A percentile compares a stretch with the other conserved stretches of the same genome.
phyloP scores from a whole-genome alignment of 1,140 invertebrate genomes.

The Papilio machaon region DNA sequence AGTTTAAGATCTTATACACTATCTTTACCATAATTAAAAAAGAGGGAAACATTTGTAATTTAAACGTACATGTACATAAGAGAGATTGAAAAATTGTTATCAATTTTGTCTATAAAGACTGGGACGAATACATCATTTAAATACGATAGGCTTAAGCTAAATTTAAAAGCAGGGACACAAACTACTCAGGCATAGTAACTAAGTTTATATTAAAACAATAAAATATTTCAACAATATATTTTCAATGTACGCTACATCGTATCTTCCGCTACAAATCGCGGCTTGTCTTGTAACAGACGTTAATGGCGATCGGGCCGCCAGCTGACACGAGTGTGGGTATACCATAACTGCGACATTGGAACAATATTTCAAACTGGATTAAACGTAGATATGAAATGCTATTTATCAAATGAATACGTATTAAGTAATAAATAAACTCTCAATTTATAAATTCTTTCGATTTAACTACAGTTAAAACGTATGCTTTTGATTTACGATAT shows the following conservation, averaged over 20 bases:
- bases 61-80: too few relatives aligned
- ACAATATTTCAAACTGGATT: constrained; percentile 12
- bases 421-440: neutral
- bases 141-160: too few relatives aligned
- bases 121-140: neutral
- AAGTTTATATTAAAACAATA: neutral
- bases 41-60: neutral
- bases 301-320: constrained; percentile 23
- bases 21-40: neutral
- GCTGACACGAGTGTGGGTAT: constrained; percentile 14
- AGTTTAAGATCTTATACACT: neutral
- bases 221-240: constrained; percentile 11
- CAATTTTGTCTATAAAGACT: neutral
- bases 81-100: neutral
- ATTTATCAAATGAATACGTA: neutral
- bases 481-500: too few relatives aligned
- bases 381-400: constrained; percentile 3
- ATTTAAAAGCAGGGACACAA: too few relatives aligned
- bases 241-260: constrained; percentile 1
- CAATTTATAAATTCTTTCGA: neutral
- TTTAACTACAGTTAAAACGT: neutral
- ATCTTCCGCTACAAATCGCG: constrained; percentile 25
- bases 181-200: neutral
- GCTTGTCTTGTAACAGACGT: constrained; percentile 11
- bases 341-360: neutral